Percentiles rank a stretch among this genome's conserved stretches.
phyloP scores from a whole-genome alignment of 2,113 vertebrate species.

The Istiophorus platypterus region DNA sequence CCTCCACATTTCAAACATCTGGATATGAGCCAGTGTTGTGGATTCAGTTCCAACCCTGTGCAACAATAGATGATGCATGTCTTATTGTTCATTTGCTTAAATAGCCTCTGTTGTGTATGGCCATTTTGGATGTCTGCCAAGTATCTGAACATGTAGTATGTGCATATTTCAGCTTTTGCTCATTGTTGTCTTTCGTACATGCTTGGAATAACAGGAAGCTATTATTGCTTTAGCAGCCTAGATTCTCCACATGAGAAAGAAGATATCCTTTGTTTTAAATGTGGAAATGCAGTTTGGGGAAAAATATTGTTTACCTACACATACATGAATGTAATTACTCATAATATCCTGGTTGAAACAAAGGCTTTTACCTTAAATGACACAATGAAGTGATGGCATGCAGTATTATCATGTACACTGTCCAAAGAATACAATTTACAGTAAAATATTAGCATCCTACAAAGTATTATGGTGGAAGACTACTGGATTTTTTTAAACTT shows the following conservation, averaged over 20 bases:
- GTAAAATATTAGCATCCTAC: neutral
- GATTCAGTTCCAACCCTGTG: slow-evolving; percentile 39
- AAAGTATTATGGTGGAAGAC: neutral
- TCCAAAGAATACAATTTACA: slow-evolving; percentile 14
- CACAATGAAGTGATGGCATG: slow-evolving; percentile 28
- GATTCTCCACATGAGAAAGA: slow-evolving; percentile 43
- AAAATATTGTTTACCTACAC: slow-evolving; percentile 46
- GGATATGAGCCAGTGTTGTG: slow-evolving; percentile 44
- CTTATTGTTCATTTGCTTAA: slow-evolving; percentile 75
- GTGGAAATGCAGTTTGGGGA: slow-evolving; percentile 29
- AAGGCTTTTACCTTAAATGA: slow-evolving; percentile 14
- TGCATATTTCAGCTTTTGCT: slow-evolving; percentile 51
- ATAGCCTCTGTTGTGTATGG: slow-evolving; percentile 65
- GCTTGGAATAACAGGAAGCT: slow-evolving; percentile 37
- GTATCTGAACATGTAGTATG: slow-evolving; percentile 54
- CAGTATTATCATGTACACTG: slow-evolving; percentile 9
- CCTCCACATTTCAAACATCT: slow-evolving; percentile 31
- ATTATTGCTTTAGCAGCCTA: slow-evolving; percentile 26
- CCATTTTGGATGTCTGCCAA: slow-evolving; percentile 67
- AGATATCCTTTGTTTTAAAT: slow-evolving; percentile 55
- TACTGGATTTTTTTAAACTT: neutral
- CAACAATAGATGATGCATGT: slow-evolving; percentile 81
- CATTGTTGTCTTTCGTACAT: slow-evolving; percentile 54
- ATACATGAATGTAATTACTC: slow-evolving; percentile 45
- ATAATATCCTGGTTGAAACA: slow-evolving; percentile 9